phyloP scores from a whole-genome alignment of 2,888 invertebrate genomes.

The Epinotia demarniana region DNA sequence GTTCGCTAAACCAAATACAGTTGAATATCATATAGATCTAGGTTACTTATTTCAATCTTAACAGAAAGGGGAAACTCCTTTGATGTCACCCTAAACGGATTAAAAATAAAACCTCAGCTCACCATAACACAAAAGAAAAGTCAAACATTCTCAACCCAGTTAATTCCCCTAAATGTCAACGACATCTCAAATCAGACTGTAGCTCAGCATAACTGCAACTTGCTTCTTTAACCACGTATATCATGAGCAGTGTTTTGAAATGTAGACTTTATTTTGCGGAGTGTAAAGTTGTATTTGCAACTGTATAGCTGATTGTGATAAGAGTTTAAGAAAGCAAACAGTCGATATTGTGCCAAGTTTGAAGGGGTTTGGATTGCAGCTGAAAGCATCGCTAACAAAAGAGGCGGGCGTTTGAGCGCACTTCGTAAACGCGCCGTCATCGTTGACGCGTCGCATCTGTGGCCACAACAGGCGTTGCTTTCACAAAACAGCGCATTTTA shows the following conservation, averaged over 20 bases:
- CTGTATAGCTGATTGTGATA: slow-evolving; percentile 46
- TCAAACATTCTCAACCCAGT: slow-evolving; percentile 43
- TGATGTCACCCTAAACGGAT: slow-evolving; percentile 34
- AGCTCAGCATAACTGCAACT: slow-evolving; percentile 23
- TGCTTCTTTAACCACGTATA: background rate
- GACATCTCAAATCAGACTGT: slow-evolving; percentile 42
- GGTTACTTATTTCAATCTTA: slow-evolving; percentile 9
- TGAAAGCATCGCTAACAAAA: slow-evolving; percentile 68
- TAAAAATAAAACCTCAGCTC: slow-evolving; percentile 32
- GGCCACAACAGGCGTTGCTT: slow-evolving; percentile 46
- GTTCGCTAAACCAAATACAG: slow-evolving; percentile 16
- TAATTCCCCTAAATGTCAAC: slow-evolving; percentile 48
- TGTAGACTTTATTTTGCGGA: slow-evolving; percentile 3
- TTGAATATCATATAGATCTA: slow-evolving; percentile 6
- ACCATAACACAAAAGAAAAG: slow-evolving; percentile 34
- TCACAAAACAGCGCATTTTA: slow-evolving; percentile 10
- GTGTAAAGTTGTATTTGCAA: slow-evolving; percentile 1
- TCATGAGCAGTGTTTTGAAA: slow-evolving; percentile 1
- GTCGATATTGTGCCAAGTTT: slow-evolving; percentile 58
- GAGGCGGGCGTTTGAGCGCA: slow-evolving; percentile 60
- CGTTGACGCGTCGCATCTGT: slow-evolving; percentile 55
- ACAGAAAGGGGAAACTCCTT: slow-evolving; percentile 13
- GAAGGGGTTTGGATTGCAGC: slow-evolving; percentile 58
- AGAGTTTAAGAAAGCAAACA: slow-evolving; percentile 32
- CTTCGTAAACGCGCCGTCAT: slow-evolving; percentile 58